Conservation (phyloP, 2,797 vertebrate genomes). For the Aratinga solstitialis region DNA sequence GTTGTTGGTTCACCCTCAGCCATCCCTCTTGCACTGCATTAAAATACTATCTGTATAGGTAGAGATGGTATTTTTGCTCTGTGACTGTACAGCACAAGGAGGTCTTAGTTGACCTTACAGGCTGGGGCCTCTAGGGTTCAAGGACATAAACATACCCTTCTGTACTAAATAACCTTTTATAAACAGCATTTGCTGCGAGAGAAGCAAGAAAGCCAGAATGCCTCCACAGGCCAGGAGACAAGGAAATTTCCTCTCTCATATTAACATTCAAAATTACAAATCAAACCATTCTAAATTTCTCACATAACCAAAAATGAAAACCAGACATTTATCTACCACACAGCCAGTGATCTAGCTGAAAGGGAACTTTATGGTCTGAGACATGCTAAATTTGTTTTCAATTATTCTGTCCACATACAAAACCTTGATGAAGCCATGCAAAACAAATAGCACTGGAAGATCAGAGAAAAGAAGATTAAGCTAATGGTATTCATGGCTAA, state of each 20-base stretch:
- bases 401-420: conserved; percentile 70
- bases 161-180: background rate
- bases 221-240: background rate
- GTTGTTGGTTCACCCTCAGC: background rate
- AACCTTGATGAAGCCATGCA: conserved; percentile 69
- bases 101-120: background rate
- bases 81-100: background rate
- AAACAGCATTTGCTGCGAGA: conserved; percentile 5
- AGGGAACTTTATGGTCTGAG: conserved; percentile 64
- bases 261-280: conserved; percentile 73
- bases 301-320: conserved; percentile 77
- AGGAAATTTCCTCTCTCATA: conserved; percentile 50
- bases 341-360: conserved; percentile 47
- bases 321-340: conserved; percentile 74
- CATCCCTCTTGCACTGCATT: background rate
- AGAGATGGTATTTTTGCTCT: background rate
- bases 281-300: conserved; percentile 73
- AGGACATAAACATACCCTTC: background rate
- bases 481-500: conserved; percentile 21
- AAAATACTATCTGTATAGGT: background rate
- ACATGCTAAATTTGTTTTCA: conserved; percentile 77
- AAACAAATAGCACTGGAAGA: conserved; percentile 58
- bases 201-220: conserved; percentile 23
- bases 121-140: background rate
- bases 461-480: conserved; percentile 63